Conservation (phyloP, 2,888 invertebrate species). For the Luperina testacea region DNA sequence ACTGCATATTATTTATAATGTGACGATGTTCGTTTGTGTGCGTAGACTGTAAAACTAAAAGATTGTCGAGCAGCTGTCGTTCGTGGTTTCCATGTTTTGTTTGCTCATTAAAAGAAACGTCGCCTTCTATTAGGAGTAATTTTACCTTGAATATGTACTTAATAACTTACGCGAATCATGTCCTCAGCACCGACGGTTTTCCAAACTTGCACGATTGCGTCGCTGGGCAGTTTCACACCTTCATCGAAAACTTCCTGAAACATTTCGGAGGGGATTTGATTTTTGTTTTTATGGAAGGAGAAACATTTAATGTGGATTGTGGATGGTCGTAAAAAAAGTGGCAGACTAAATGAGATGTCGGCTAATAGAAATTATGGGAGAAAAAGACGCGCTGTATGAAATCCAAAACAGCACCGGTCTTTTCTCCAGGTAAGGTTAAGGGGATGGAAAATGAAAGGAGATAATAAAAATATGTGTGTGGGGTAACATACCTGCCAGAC, state of each 20-base stretch:
- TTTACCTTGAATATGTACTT: slow-evolving; percentile 47
- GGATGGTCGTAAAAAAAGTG: not conserved
- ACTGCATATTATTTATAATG: not conserved
- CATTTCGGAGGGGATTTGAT: not conserved
- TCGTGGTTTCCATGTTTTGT: not conserved
- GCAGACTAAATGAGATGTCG: not conserved
- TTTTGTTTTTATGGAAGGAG: not conserved
- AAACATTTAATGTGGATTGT: not conserved
- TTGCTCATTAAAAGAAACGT: not conserved
- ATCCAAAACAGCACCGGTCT: not conserved
- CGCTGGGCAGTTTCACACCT: slow-evolving; percentile 90
- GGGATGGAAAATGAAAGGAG: not conserved
- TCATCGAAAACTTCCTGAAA: slow-evolving; percentile 96
- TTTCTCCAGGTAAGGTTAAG: not conserved
- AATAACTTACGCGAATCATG: slow-evolving; percentile 74
- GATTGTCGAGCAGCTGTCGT: too few relatives aligned
- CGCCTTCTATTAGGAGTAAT: not conserved
- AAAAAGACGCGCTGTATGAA: not conserved
- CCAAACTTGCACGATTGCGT: slow-evolving; percentile 96
- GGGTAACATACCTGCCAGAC: slow-evolving; percentile 80
- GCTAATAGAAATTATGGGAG: not conserved
- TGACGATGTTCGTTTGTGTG: not conserved
- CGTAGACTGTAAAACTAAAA: not conserved
- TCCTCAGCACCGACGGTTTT: slow-evolving; percentile 77
- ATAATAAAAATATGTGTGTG: not conserved